phyloP scores from a whole-genome alignment of 1,140 invertebrate species.

The Rhopalosiphum maidis region DNA sequence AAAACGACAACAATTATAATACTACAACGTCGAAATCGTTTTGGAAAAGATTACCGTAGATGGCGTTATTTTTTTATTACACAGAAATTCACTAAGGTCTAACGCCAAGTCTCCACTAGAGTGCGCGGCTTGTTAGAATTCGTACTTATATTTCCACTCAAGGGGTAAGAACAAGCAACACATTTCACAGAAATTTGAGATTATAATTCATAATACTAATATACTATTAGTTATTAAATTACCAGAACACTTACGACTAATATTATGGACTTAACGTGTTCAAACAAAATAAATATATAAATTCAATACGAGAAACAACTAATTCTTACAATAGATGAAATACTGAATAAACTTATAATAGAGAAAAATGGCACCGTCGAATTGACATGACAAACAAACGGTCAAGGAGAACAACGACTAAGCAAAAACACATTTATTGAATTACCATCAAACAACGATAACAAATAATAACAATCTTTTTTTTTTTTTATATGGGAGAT shows the following conservation, averaged over 20 bases:
- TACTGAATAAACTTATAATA: not conserved
- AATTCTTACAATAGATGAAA: not conserved
- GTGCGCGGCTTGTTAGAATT: not conserved
- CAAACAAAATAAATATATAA: not conserved
- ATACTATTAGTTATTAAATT: too few species aligned
- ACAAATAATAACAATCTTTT: not conserved
- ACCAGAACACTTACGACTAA: too few species aligned
- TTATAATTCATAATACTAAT: too few species aligned
- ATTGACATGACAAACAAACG: not conserved
- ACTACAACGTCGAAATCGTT: too few species aligned
- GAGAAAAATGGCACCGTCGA: not conserved
- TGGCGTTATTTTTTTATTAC: too few species aligned
- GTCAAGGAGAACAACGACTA: constrained; percentile 16
- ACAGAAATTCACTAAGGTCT: not conserved
- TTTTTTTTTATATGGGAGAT: not conserved
- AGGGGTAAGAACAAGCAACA: not conserved
- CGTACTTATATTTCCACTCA: not conserved
- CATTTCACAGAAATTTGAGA: not conserved
- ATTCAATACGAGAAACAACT: not conserved
- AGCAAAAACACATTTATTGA: not conserved
- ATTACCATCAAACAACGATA: not conserved
- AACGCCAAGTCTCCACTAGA: not conserved
- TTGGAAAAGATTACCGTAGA: too few species aligned
- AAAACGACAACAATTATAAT: not conserved
- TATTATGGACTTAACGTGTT: not conserved